Evolutionary conservation across 2,113 vertebrate species (phyloP), one percentile per base, ranked within the genome.

Genomic region (Rhynchomys soricoides): DNA sequence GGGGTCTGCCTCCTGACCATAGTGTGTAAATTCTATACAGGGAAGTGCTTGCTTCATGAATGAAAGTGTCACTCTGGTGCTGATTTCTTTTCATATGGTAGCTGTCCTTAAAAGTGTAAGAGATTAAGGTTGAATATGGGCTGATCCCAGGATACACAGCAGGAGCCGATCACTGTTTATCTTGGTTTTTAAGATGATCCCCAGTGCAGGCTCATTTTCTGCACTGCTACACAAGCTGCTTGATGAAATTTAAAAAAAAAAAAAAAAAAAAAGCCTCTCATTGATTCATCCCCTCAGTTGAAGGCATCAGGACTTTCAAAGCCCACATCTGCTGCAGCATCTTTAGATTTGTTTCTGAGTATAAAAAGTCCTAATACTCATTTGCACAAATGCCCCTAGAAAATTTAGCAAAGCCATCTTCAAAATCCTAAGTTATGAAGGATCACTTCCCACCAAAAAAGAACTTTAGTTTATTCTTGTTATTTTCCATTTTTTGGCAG

Each of bases 151-250:
- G 55, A 48, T 86, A 81, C 50, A 59, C 68, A 91, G 26, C 9
- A 75, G 82, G 34, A 91, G 74, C 78, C 77, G n/a, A 64, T 45
- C 75, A 59, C 83, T 94, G 26, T 97, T 92, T 95, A 62, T 88
- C 66, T 96, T 96, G 37, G 52, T 82, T 87, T 95, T 95, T 55
- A 86, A 95, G 96, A 12, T 78, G 75, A 90, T 95, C 22, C 22
- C 79, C n/a, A 26, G 43, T 55, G 7, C 74, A 87, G 45, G 70
- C n/a, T 88, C 87, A 5, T 77, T 78, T 95, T 48, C n/a, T 70
- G 9, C 31, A 31, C 66, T 82, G 91, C 73, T 89, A 92, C 68
- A 82, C 8, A 71, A 5, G 29, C 68, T 64, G 50, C 74, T n/a
- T 91, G 40, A 48, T 91, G 19, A 21, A 78, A 29, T 70, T 73